Conservation (phyloP, 1,140 invertebrate genomes). For the Brevipalpus yothersi region DNA sequence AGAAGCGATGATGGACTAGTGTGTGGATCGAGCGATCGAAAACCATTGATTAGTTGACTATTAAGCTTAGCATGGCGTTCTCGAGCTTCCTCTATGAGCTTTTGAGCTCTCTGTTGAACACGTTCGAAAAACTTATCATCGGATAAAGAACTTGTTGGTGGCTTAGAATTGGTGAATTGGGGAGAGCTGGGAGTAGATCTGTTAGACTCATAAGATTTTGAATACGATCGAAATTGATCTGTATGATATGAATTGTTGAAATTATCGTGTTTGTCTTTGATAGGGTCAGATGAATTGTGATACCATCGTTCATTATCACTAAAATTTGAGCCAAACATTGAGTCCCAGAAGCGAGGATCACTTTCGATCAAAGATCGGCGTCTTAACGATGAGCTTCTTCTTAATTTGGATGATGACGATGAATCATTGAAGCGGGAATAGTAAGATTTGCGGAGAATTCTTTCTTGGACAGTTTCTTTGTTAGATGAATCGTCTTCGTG, state of each 20-base stretch:
- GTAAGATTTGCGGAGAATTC: slow-evolving; percentile 62
- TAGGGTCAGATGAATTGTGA: too few species aligned
- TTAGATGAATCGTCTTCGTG: slow-evolving; percentile 8
- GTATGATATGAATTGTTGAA: too few species aligned
- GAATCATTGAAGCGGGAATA: slow-evolving; percentile 49
- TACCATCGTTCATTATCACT: too few species aligned
- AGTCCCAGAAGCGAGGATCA: background rate
- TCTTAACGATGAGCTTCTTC: background rate
- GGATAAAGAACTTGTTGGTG: background rate
- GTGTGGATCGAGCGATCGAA: background rate
- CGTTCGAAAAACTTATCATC: background rate
- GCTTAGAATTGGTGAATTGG: background rate
- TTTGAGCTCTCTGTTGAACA: background rate
- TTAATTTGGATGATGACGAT: background rate
- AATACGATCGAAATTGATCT: too few species aligned
- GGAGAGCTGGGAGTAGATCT: too few species aligned
- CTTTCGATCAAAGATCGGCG: background rate
- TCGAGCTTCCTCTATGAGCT: background rate
- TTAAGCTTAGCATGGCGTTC: background rate
- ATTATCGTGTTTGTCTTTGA: too few species aligned
- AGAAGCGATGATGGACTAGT: background rate
- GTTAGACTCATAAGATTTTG: too few species aligned
- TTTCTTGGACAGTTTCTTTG: slow-evolving; percentile 48
- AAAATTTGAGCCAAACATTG: too few species aligned
- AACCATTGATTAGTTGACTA: background rate